Base-by-base conservation (phyloP, 2,888 invertebrate genomes). In the Nineta flava region DNA sequence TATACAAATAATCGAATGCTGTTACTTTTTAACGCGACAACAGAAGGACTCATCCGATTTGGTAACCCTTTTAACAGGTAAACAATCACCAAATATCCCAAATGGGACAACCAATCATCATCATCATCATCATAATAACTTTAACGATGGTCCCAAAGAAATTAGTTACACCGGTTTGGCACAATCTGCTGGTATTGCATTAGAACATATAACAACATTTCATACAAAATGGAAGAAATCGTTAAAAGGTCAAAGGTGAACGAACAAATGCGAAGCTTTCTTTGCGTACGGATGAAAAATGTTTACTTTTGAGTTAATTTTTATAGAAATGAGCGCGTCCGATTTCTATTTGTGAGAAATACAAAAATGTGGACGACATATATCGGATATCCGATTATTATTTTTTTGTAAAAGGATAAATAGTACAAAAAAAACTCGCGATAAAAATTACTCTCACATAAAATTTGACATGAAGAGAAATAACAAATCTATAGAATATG, bases 171-270 rank as follows among this genome's bases (percentile, higher is more conserved):
- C 81, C 7, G 86, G 86, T 51, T 77, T 91, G 56, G 81, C 87
- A 21, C 78, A 83, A 59, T 76, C 85, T 44, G 84, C 85, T 53
- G 90, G 91, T 16, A 81, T 92, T 47, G 79, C 83, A 57, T 73
- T 90, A 50, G 86, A 91, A 65, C 79, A 83, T 60, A 83, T 92
- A 57, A 80, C 79, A 57, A 79, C 81, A 56, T 93, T 92, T 72
- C 83, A 86, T 69, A 72, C 77, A 45, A 88, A 87, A 68, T 92
- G 90, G 83, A 87, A 87, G 64, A 81, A 83, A 57, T 74, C 78
- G 21, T 71, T 74, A 52, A 78, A 78, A 60, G 77, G 75, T 58
- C 77, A 77, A 57, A 77, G 79, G 65, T 79, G 77, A 77, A 67
- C 43, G 41, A 38, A 13, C 4, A 38, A 38, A n/a, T 6, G n/a